A percentile compares a stretch with the other conserved stretches of the same genome.
These are phyloP conservation scores for Synergus umbraculus DNA, from an alignment of 2,888 invertebrate genomes.

Conservation along the genomic window DNA sequence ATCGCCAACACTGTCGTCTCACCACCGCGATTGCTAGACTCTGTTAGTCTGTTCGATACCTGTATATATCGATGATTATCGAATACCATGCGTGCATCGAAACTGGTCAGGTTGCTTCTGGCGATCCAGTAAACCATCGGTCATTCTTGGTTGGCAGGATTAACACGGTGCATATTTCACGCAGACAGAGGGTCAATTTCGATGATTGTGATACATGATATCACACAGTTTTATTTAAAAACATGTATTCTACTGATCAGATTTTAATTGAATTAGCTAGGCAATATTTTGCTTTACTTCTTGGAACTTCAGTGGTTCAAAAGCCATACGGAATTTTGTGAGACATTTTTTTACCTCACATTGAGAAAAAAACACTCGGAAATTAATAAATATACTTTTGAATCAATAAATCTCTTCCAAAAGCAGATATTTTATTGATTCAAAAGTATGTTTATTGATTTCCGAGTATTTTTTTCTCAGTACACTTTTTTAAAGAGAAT, in stretches of 20 bases:
- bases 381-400: no score
- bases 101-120: constrained; percentile 25
- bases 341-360: no score
- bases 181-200: neutral
- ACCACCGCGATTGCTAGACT: neutral
- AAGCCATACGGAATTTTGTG: no score
- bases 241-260: neutral
- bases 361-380: no score
- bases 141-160: constrained; percentile 14
- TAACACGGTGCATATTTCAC: constrained; percentile 15
- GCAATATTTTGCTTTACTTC: no score
- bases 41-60: neutral
- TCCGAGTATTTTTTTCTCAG: no score
- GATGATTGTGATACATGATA: neutral
- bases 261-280: neutral
- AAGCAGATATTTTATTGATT: no score
- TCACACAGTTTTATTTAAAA: constrained; percentile 17
- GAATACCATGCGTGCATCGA: constrained; percentile 9
- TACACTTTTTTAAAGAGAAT: no score
- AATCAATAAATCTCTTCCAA: no score
- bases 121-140: constrained; percentile 7
- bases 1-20: constrained; percentile 6
- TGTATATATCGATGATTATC: neutral
- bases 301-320: no score
- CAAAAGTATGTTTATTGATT: no score